Base-by-base conservation (phyloP, 2,888 invertebrate genomes). In the Caenorhabditis drosophilae region DNA sequence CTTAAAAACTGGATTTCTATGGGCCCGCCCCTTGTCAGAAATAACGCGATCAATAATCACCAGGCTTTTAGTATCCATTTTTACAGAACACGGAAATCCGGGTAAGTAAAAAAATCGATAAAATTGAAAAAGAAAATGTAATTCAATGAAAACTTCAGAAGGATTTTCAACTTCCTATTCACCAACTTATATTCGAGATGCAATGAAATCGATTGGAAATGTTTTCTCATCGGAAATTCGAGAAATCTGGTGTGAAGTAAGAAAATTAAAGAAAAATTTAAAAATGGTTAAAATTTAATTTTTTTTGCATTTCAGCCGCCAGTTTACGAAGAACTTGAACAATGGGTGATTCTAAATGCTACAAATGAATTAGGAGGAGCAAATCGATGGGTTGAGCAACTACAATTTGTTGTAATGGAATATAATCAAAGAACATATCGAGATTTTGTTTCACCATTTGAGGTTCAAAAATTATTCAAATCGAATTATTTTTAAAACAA, bases 301-400 rank as follows among this genome's bases (percentile, higher is more conserved):
- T n/a, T n/a, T n/a, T n/a, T n/a, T n/a, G n/a, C n/a, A n/a, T n/a
- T n/a, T n/a, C n/a, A n/a, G n/a, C n/a, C n/a, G 15, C 59, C 59
- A 0, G 55, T 56, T 0, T 72, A 72, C 41, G 48, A 47, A 9
- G 20, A 20, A 20, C 49, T 69, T 9, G 61, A 62, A 7, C 25
- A 51, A 15, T 54, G 55, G 50, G 34, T 60, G 4, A n/a, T 63
- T 20, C 57, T 56, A 2, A 15, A 52, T n/a, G 36, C 72, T 0
- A 25, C 46, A 11, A 34, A 38, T 3, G 72, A 72, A 15, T 40
- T 72, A 22, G 52, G 51, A 23, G 56, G 49, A 1, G 31, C 46
- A 11, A 56, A 54, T 42, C 59, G 72, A 50, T 72, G 72, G 72
- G 66, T 67, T 2, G 72, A 72, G 36, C 57, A 62, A 31, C 7